These are phyloP conservation scores for Pogoniulus pusillus DNA, from an alignment of 2,797 vertebrate species.

Conservation along the genomic window DNA sequence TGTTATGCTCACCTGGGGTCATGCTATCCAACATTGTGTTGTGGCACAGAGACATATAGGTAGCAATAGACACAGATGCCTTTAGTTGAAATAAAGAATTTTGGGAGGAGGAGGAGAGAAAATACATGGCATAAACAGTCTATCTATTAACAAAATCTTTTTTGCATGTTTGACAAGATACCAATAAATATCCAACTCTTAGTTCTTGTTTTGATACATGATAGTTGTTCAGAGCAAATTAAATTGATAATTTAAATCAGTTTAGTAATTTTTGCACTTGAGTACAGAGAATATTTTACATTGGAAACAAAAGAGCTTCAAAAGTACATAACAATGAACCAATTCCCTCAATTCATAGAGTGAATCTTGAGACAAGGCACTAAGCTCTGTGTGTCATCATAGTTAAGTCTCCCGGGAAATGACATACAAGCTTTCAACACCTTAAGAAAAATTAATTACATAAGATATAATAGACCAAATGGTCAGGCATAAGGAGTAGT, in stretches of 20 bases:
- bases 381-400: background rate
- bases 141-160: background rate
- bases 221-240: slow-evolving; percentile 26
- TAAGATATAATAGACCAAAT: slow-evolving; percentile 61
- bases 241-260: slow-evolving; percentile 42
- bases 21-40: background rate
- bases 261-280: slow-evolving; percentile 30
- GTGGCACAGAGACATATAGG: background rate
- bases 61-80: background rate
- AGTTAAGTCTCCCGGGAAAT: slow-evolving; percentile 30
- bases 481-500: slow-evolving; percentile 51
- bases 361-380: slow-evolving; percentile 27
- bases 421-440: slow-evolving; percentile 56
- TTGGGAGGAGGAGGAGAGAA: background rate
- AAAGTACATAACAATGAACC: slow-evolving; percentile 46
- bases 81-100: background rate
- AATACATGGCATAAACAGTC: background rate
- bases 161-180: background rate
- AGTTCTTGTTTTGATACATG: background rate
- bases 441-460: slow-evolving; percentile 61
- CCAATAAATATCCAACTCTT: background rate
- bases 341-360: slow-evolving; percentile 38
- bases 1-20: background rate
- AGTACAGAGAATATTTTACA: slow-evolving; percentile 37
- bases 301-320: slow-evolving; percentile 29